Evolutionary conservation across 35 echinoderm and acorn worm genomes (phyloP).

Genomic region (Patiria miniata): DNA sequence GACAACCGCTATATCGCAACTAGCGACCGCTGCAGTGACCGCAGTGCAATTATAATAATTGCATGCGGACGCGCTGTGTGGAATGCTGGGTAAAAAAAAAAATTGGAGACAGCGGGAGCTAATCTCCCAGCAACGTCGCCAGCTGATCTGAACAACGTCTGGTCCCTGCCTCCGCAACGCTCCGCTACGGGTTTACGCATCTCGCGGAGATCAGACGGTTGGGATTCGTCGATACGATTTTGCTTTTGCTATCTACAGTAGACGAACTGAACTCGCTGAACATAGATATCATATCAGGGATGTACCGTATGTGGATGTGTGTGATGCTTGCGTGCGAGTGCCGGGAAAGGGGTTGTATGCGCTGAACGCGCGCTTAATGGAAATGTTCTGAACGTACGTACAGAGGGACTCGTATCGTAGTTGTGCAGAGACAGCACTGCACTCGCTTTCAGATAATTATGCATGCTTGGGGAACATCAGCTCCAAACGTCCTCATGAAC

Average conservation of each 20-base stretch:
- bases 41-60: constrained; percentile 22
- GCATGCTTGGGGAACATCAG: constrained; percentile 16
- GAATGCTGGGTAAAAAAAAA: constrained; percentile 13
- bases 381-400: constrained; percentile 7
- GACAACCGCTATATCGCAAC: background rate
- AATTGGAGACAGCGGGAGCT: constrained; percentile 3
- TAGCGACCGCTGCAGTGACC: background rate
- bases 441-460: constrained; percentile 7
- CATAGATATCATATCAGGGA: constrained; percentile 5
- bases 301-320: background rate
- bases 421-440: background rate
- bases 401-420: background rate
- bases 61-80: background rate
- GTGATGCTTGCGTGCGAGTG: background rate
- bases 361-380: background rate
- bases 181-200: background rate
- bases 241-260: constrained; percentile 13
- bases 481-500: constrained; percentile 9
- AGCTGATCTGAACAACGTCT: constrained; percentile 20
- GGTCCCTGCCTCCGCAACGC: background rate
- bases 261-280: constrained; percentile 14
- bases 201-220: background rate
- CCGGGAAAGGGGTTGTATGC: background rate
- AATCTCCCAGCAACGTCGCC: constrained; percentile 29
- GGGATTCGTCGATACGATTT: background rate